phyloP scores from a whole-genome alignment of 2,888 invertebrate genomes.

The Muschampia plurimacula region DNA sequence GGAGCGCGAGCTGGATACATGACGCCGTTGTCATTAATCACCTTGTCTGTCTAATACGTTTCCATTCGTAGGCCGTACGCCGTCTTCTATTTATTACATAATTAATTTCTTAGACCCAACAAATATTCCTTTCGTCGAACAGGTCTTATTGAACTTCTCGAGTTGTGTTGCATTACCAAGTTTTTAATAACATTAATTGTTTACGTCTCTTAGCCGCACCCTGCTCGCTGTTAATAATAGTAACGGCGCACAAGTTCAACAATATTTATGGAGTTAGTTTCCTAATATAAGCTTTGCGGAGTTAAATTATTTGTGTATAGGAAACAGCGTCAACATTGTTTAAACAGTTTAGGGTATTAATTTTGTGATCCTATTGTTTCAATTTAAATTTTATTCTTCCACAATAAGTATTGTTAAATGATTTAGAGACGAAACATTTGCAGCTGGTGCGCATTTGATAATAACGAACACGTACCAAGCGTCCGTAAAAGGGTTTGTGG shows the following conservation, averaged over 20 bases:
- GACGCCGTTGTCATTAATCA: constrained; percentile 77
- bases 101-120: constrained; percentile 78
- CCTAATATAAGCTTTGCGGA: constrained; percentile 57
- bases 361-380: constrained; percentile 66
- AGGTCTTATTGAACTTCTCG: constrained; percentile 66
- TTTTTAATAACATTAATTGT: constrained; percentile 81
- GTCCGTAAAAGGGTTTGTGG: constrained; percentile 90
- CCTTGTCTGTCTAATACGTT: constrained; percentile 82
- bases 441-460: constrained; percentile 95
- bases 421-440: constrained; percentile 53
- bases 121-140: constrained; percentile 62
- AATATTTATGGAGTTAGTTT: constrained; percentile 75
- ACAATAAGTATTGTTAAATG: constrained; percentile 6
- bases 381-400: constrained; percentile 51
- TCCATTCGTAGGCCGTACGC: constrained; percentile 75
- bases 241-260: constrained; percentile 63
- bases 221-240: constrained; percentile 68
- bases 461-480: constrained; percentile 97
- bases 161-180: constrained; percentile 70
- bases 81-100: constrained; percentile 79
- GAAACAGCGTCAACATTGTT: constrained; percentile 57
- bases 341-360: constrained; percentile 52
- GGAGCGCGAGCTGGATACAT: constrained; percentile 57
- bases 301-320: constrained; percentile 57
- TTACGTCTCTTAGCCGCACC: constrained; percentile 73